These are phyloP conservation scores for Apodemus sylvaticus DNA, from an alignment of 2,113 vertebrate species.

Conservation along the genomic window DNA sequence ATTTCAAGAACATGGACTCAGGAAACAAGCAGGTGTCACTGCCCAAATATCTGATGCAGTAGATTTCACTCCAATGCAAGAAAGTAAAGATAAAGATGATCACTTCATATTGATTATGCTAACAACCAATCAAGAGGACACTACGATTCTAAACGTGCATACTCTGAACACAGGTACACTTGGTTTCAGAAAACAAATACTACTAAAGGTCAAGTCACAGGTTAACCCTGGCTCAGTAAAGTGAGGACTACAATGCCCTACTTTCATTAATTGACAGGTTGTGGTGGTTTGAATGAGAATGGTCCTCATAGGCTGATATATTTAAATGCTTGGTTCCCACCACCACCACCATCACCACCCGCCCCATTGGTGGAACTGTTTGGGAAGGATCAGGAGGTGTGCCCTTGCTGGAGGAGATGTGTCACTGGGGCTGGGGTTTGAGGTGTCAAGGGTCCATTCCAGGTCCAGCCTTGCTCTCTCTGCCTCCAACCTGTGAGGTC, in stretches of 20 bases:
- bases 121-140: not conserved
- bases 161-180: not conserved
- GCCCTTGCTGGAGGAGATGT: not conserved
- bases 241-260: not conserved
- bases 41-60: not conserved
- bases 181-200: not conserved
- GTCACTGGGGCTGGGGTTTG: not conserved
- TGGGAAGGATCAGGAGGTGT: not conserved
- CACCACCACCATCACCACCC: no score
- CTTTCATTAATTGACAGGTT: not conserved
- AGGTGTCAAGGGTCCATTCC: not conserved
- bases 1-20: not conserved
- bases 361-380: not conserved
- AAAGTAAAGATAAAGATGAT: not conserved
- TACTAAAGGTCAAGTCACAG: not conserved
- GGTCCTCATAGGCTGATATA: not conserved
- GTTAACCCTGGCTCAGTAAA: not conserved
- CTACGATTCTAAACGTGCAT: not conserved
- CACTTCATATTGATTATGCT: not conserved
- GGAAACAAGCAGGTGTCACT: not conserved
- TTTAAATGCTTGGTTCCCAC: not conserved
- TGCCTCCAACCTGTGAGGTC: not conserved
- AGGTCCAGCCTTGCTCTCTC: not conserved
- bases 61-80: not conserved
- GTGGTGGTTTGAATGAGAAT: not conserved